A percentile compares a stretch with the other conserved stretches of the same genome.
Evolutionary conservation across 1,140 invertebrate genomes (phyloP).

Genomic region (Calephelis nemesis): DNA sequence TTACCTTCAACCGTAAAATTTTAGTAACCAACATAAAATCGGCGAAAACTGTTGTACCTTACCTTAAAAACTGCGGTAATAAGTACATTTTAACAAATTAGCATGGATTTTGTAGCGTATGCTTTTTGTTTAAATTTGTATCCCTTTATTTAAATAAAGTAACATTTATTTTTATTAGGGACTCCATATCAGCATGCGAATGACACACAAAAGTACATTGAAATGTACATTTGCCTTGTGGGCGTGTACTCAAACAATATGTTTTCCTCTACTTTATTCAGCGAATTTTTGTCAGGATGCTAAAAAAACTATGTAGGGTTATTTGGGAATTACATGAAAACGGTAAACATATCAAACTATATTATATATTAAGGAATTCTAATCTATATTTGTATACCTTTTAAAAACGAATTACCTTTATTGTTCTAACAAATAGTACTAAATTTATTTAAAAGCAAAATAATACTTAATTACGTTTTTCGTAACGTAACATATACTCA

Average conservation of each 20-base stretch:
- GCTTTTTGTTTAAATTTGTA: background rate
- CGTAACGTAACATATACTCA: no score
- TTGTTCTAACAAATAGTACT: no score
- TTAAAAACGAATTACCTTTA: no score
- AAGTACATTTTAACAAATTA: constrained; percentile 1
- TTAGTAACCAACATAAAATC: background rate
- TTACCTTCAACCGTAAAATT: background rate
- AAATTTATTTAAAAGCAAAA: no score
- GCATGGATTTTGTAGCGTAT: background rate
- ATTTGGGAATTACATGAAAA: no score
- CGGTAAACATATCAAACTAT: no score
- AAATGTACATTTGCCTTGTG: constrained; percentile 13
- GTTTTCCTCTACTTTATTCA: constrained; percentile 15
- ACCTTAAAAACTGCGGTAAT: background rate
- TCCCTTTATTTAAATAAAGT: constrained; percentile 7
- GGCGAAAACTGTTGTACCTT: background rate
- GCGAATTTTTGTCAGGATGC: constrained; percentile 14
- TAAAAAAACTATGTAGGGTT: constrained; percentile 2
- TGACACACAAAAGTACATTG: constrained; percentile 17
- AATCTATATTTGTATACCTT: no score
- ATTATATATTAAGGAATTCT: no score
- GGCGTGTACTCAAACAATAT: constrained; percentile 11
- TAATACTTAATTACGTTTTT: no score
- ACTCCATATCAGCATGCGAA: constrained; percentile 14
- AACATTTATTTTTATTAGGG: constrained; percentile 16